A percentile compares a stretch with the other conserved stretches of the same genome.
These are phyloP conservation scores for Gandaritis pyraliata DNA, from an alignment of 2,888 invertebrate genomes.

Conservation along the genomic window DNA sequence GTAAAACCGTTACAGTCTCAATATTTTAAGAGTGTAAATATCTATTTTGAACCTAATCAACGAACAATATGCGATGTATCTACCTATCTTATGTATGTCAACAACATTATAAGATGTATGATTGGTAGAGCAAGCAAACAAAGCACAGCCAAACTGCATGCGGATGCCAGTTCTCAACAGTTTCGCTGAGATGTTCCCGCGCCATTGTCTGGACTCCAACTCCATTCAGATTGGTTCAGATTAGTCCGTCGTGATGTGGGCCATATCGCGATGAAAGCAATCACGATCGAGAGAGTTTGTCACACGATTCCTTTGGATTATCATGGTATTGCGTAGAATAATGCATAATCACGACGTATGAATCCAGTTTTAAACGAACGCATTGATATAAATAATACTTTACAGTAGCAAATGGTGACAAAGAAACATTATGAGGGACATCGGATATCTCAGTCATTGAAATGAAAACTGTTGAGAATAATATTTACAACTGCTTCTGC, in stretches of 20 bases:
- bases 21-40: not conserved
- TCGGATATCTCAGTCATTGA: not conserved
- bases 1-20: not conserved
- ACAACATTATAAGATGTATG: not conserved
- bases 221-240: constrained; percentile 52
- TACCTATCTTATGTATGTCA: no score
- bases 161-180: constrained; percentile 7
- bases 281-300: constrained; percentile 64
- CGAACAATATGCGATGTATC: no score
- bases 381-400: not conserved
- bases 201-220: constrained; percentile 37
- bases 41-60: not conserved
- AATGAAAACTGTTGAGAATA: not conserved
- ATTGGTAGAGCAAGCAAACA: not conserved
- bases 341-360: constrained; percentile 37
- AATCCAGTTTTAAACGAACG: constrained; percentile 21
- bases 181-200: constrained; percentile 39
- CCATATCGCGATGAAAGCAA: constrained; percentile 73
- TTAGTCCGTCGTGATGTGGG: constrained; percentile 63
- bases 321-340: constrained; percentile 45
- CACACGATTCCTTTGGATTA: constrained; percentile 55
- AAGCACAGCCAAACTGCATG: not conserved
- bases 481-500: not conserved
- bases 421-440: not conserved
- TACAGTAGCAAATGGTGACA: not conserved